phyloP scores from a whole-genome alignment of 2,888 invertebrate species.

The Eupithecia vulgata region DNA sequence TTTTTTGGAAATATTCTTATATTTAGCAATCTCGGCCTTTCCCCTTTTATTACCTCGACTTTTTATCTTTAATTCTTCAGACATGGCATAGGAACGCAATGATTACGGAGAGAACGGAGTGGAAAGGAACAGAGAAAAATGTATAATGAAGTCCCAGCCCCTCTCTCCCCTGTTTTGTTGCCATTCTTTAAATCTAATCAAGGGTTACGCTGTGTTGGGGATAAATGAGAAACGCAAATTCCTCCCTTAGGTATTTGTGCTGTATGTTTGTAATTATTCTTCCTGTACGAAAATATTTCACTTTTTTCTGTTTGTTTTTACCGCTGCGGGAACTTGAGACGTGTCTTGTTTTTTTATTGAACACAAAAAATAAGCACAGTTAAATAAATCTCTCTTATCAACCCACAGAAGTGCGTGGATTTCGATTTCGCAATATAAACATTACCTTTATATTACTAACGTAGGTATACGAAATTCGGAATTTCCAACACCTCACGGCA shows the following conservation, averaged over 20 bases:
- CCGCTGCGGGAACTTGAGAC: background rate
- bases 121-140: conserved; percentile 62
- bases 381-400: background rate
- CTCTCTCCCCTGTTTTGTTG: conserved; percentile 60
- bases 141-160: conserved; percentile 68
- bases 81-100: conserved; percentile 65
- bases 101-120: conserved; percentile 63
- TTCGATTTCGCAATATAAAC: conserved; percentile 35
- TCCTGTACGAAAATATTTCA: conserved; percentile 26
- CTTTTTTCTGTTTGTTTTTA: conserved; percentile 21
- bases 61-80: conserved; percentile 69
- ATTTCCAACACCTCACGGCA: conserved; percentile 34
- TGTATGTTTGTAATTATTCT: conserved; percentile 44
- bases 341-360: background rate
- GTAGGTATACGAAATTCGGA: conserved; percentile 28
- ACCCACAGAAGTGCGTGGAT: background rate
- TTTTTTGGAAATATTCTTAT: conserved; percentile 63
- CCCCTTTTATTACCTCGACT: conserved; percentile 64
- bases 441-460: conserved; percentile 28
- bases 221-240: conserved; percentile 48
- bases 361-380: background rate
- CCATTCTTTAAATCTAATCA: conserved; percentile 69
- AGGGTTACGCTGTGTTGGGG: conserved; percentile 45
- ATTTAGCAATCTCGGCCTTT: conserved; percentile 63
- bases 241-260: conserved; percentile 41